Evolutionary conservation across 2,888 invertebrate species (phyloP).

Genomic region (Parascotia fuliginaria): DNA sequence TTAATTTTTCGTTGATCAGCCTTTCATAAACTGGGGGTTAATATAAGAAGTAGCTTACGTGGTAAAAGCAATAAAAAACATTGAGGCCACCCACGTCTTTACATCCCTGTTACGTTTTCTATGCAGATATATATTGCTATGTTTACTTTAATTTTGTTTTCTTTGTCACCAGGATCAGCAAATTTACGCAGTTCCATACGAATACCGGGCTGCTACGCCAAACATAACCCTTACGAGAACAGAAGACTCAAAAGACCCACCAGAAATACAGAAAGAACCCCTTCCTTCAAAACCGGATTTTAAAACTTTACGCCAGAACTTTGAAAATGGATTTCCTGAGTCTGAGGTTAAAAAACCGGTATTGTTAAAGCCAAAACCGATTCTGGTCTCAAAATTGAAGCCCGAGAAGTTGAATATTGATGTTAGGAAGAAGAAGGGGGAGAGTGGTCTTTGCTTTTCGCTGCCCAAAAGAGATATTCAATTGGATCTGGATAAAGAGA

Average conservation of each 20-base stretch:
- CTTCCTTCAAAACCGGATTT: conserved; percentile 57
- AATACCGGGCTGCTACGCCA: conserved; percentile 27
- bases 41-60: no score
- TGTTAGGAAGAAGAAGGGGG: conserved; percentile 51
- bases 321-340: conserved; percentile 55
- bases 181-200: conserved; percentile 75
- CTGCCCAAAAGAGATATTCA: conserved; percentile 64
- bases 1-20: no score
- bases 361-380: conserved; percentile 52
- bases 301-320: conserved; percentile 65
- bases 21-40: no score
- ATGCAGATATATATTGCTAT: no score
- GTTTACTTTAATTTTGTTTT: neutral
- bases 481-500: conserved; percentile 72
- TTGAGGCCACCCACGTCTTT: no score
- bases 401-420: conserved; percentile 60
- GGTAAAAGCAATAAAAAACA: no score
- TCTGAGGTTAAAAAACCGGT: conserved; percentile 33
- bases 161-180: conserved; percentile 63
- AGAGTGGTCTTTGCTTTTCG: conserved; percentile 43
- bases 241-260: neutral
- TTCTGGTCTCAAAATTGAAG: conserved; percentile 47
- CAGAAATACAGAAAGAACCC: no score
- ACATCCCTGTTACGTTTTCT: no score
- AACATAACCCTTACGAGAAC: conserved; percentile 6